Evolutionary conservation across 2,797 vertebrate genomes (phyloP).

Genomic region (Iguana delicatissima): DNA sequence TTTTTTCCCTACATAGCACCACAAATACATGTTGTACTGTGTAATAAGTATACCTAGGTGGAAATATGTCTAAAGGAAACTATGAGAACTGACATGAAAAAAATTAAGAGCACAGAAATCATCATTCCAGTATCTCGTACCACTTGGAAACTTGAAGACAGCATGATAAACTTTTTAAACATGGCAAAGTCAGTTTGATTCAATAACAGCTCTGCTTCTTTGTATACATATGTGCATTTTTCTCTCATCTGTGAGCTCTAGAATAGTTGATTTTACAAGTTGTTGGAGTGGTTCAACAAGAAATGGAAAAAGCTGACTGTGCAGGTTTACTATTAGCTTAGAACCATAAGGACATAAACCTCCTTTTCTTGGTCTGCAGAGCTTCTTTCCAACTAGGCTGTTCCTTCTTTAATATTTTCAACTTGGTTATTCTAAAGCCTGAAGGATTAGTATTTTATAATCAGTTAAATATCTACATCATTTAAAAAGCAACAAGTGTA

Average conservation of each 20-base stretch:
- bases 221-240: neutral
- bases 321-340: neutral
- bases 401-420: neutral
- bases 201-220: neutral
- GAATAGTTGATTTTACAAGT: neutral
- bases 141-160: neutral
- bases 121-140: too few species aligned
- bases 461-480: neutral
- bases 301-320: neutral
- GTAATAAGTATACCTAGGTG: constrained; percentile 53
- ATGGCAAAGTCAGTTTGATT: neutral
- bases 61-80: constrained; percentile 44
- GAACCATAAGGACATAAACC: neutral
- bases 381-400: neutral
- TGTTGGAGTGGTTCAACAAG: neutral
- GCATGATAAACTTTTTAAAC: neutral
- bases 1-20: constrained; percentile 25
- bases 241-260: neutral
- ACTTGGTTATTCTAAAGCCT: neutral
- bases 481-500: neutral
- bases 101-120: neutral
- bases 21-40: constrained; percentile 60
- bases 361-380: neutral
- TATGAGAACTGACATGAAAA: neutral
- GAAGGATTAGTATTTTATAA: neutral